A percentile compares a stretch with the other conserved stretches of the same genome.
Conservation (phyloP, 2,113 vertebrate genomes). For the Diphyllodes magnificus region DNA sequence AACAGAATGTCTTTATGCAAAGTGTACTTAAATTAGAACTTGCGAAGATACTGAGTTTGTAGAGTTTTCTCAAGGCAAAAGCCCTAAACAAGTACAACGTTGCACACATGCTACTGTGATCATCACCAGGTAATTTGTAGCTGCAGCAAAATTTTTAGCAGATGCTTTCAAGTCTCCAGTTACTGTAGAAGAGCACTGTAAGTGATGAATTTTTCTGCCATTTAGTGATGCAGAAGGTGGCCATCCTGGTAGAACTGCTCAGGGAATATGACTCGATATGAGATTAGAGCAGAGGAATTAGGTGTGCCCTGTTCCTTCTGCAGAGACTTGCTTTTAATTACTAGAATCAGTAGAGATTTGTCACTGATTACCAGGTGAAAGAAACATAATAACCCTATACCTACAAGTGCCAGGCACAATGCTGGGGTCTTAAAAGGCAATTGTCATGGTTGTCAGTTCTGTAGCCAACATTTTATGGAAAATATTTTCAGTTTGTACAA, state of each 20-base stretch:
- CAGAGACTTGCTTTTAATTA: neutral
- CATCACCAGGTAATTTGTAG: neutral
- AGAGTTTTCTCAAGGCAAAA: neutral
- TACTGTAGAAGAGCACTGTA: neutral
- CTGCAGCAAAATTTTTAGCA: neutral
- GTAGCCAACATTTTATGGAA: neutral
- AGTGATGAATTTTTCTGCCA: neutral
- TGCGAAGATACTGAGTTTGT: neutral
- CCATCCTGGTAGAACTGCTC: neutral
- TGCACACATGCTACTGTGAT: neutral
- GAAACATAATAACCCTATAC: neutral
- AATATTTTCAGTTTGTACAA: neutral
- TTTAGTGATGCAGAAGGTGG: neutral
- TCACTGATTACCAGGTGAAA: neutral
- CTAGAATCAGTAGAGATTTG: neutral
- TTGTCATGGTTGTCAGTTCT: neutral
- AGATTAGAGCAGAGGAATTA: neutral
- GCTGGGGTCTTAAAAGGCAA: neutral
- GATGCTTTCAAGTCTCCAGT: neutral
- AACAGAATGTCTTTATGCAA: neutral
- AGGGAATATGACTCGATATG: neutral
- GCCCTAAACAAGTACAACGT: neutral
- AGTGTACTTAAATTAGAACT: neutral
- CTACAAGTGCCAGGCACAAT: neutral
- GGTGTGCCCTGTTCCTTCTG: neutral